Evolutionary conservation across 2,888 invertebrate genomes (phyloP), one percentile per base, ranked within the genome.

Genomic region (Euzophera pinguis): DNA sequence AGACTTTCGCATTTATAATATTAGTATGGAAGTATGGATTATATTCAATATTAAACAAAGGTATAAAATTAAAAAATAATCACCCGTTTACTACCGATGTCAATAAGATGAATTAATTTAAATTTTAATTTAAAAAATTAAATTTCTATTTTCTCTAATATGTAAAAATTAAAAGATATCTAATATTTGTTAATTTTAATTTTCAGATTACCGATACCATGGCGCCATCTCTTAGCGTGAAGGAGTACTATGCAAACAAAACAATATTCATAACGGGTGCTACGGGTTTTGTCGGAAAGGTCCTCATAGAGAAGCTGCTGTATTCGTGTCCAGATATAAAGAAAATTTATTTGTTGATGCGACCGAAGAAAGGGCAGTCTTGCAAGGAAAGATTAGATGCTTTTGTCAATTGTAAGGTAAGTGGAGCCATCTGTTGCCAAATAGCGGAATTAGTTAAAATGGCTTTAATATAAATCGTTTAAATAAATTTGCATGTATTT

Each of bases 221-320:
- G 85, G 66, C 81, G 80, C 78, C 81, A 64, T 71, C 81, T 74
- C 60, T 80, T 14, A 76, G 75, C 62, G 87, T 92, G 52, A 73
- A 90, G 0, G 87, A 92, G 67, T 93, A 92, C 91, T 93, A 92
- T 73, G 80, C 85, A 0, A 84, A 82, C 1, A 91, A 93, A 63
- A 84, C 91, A 1, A 83, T 97, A 2, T 92, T 97, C 64, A 91
- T 97, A 48, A 97, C 97, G 0, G 97, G 97, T 0, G 94, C 93
- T 0, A 95, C 96, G 0, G 97, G 97, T 1, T 97, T 97, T 66
- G 92, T 97, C 88, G 97, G 97, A 5, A 96, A 97, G 80, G 94
- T 96, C 3, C 79, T 97, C 13, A 90, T 97, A 9, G 95, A 96
- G 71, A 97, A 97, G 69, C 78, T 97, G 0, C 81, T 97, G 0